Evolutionary conservation across 2,888 invertebrate genomes (phyloP), one percentile per base, ranked within the genome.

Genomic region (Ophion costatus): DNA sequence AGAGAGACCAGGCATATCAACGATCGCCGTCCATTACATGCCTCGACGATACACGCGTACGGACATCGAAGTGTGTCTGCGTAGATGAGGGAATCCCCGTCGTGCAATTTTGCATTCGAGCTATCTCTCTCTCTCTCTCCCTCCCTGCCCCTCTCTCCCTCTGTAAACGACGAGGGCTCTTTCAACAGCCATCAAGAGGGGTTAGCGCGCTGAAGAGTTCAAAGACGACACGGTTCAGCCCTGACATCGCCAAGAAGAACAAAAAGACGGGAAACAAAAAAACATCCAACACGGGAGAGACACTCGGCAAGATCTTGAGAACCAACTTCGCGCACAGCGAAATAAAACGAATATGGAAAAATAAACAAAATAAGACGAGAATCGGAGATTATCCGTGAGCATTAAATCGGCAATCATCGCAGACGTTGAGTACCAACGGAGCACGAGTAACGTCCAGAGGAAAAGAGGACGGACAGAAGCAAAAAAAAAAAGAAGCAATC

Each of bases 91-190:
- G 80, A 76, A 81, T 63, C 83, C 86, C 80, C 86, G 85, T 70
- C 82, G 77, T 70, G 85, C 74, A 84, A 84, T 88, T 86, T 83
- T 82, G 83, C 86, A 86, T 85, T 87, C 79, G 24, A 38, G 14
- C 69, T 56, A 2, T 10, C 20, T 66, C 42, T 66, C 20, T 29
- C 33, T n/a, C 20, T 17, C 24, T 67, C 22, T 11, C 2, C 2
- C 56, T 56, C 24, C 56, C 22, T 22, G 6, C 45, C 14, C 14
- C 45, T 45, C 7, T 2, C n/a, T 51, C 45, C 57, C 59, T 76
- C 14, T 59, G 67, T 29, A 63, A 33, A 57, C 51, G 56, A 70
- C 42, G 64, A 75, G 63, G 63, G 66, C 38, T 64, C 66, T 70
- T 64, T 78, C 70, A 38, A 22, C 45, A 69, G 61, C 45, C 61